phyloP scores from a whole-genome alignment of 1,140 invertebrate genomes.

The Danaus melanippus region DNA sequence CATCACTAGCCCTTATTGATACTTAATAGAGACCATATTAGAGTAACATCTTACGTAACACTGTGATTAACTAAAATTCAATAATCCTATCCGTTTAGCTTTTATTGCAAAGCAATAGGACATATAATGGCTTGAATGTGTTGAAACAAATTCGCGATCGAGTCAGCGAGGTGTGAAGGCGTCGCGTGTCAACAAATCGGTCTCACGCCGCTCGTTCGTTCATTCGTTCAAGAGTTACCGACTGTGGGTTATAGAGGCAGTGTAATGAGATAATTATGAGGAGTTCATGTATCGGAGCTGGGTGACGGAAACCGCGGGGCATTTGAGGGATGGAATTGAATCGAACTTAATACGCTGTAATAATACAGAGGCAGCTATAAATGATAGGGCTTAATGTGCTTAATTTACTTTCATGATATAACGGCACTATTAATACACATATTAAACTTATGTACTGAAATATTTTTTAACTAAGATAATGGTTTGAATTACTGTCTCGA shows the following conservation, averaged over 20 bases:
- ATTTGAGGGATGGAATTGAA: slow-evolving; percentile 1
- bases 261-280: slow-evolving; percentile 36
- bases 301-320: slow-evolving; percentile 13
- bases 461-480: too few relatives aligned
- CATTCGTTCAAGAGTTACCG: slow-evolving; percentile 25
- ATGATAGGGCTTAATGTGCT: too few relatives aligned
- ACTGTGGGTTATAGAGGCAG: slow-evolving; percentile 27
- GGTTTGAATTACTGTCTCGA: too few relatives aligned
- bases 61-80: slow-evolving; percentile 4
- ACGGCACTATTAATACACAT: too few relatives aligned
- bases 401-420: too few relatives aligned
- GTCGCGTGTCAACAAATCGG: slow-evolving; percentile 41
- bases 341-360: too few relatives aligned
- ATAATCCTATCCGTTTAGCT: background rate
- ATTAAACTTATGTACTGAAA: too few relatives aligned
- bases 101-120: slow-evolving; percentile 6
- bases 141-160: slow-evolving; percentile 9
- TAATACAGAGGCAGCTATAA: too few relatives aligned
- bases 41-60: too few relatives aligned
- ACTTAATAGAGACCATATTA: too few relatives aligned
- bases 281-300: slow-evolving; percentile 4
- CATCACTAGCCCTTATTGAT: too few relatives aligned
- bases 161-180: slow-evolving; percentile 26
- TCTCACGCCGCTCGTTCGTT: slow-evolving; percentile 37
- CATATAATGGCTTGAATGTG: slow-evolving; percentile 9